Conservation (phyloP, 2,888 invertebrate genomes). For the Leptodirus hochenwartii region DNA sequence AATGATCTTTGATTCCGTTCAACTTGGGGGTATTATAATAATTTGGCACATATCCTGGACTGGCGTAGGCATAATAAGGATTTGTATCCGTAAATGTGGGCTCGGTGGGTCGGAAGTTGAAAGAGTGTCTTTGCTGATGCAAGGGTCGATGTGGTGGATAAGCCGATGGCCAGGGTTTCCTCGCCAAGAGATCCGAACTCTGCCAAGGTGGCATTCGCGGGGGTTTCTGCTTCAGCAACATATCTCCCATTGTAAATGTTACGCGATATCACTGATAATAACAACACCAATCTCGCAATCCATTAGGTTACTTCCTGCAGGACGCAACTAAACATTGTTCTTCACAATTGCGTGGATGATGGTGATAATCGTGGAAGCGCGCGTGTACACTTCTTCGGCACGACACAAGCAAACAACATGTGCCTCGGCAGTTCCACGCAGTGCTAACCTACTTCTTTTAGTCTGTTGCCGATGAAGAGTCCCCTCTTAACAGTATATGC, state of each 20-base stretch:
- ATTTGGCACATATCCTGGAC: conserved; percentile 15
- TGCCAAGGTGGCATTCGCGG: conserved; percentile 28
- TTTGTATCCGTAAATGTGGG: conserved; percentile 18
- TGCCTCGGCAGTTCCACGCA: too few species aligned
- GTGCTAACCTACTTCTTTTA: too few species aligned
- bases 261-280: conserved; percentile 7
- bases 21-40: conserved; percentile 15
- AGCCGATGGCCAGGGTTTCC: conserved; percentile 36
- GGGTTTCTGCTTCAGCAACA: conserved; percentile 44
- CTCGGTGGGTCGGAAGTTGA: conserved; percentile 17
- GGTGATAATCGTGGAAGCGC: too few species aligned
- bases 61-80: conserved; percentile 12
- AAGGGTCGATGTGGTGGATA: conserved; percentile 25
- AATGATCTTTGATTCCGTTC: conserved; percentile 32
- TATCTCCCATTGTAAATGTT: conserved; percentile 36
- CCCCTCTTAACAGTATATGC: too few species aligned
- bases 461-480: too few species aligned
- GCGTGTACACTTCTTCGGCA: too few species aligned
- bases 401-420: too few species aligned
- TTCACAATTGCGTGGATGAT: too few species aligned
- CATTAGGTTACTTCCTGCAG: too few species aligned
- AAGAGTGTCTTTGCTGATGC: conserved; percentile 31
- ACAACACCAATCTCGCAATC: too few species aligned
- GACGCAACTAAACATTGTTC: too few species aligned
- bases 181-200: conserved; percentile 23